Conservation (phyloP, 2,797 vertebrate species). For the Leptodactylus fallax region DNA sequence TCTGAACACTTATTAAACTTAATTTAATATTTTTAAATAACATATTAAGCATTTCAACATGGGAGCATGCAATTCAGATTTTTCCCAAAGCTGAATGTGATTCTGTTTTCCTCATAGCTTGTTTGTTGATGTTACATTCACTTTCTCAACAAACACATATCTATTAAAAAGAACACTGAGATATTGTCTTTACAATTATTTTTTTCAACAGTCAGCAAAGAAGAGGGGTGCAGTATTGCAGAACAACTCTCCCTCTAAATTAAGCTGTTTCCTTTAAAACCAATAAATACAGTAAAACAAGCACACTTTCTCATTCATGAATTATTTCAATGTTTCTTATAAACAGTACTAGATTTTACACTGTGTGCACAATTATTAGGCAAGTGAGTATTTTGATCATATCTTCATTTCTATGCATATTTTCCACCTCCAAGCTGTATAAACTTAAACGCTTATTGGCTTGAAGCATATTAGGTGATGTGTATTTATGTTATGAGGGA, state of each 20-base stretch:
- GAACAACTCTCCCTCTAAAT: too few relatives aligned
- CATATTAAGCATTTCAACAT: neutral
- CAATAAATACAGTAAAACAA: neutral
- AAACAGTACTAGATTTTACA: neutral
- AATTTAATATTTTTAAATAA: neutral
- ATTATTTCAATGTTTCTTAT: neutral
- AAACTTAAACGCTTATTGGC: too few relatives aligned
- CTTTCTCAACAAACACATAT: slow-evolving; percentile 11
- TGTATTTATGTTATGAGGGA: too few relatives aligned
- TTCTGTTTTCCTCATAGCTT: neutral
- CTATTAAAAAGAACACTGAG: neutral
- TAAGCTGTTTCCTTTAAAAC: neutral
- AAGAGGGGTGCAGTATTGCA: neutral
- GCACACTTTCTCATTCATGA: neutral
- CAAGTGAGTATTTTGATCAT: too few relatives aligned
- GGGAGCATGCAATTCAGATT: neutral
- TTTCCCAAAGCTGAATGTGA: neutral
- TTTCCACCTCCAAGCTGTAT: too few relatives aligned
- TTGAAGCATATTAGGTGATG: too few relatives aligned
- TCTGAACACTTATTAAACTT: neutral
- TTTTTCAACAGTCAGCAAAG: neutral
- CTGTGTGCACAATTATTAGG: too few relatives aligned
- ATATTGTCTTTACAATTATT: neutral
- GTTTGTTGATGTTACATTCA: neutral
- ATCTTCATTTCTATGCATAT: too few relatives aligned